phyloP scores from a whole-genome alignment of 2,797 vertebrate genomes.

The Sebastes goodei region DNA sequence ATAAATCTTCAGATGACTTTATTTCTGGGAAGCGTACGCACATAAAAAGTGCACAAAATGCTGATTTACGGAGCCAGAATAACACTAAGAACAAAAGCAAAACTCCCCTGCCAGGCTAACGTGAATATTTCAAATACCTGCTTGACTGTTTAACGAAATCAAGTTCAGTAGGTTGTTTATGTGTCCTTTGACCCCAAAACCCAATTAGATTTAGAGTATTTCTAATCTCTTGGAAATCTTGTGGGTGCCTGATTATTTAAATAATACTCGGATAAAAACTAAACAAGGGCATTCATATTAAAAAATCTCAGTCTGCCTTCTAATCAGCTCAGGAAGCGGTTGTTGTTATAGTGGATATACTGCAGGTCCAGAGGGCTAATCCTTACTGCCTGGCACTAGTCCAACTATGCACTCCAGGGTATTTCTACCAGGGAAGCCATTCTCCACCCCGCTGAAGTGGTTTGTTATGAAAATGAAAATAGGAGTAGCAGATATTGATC shows the following conservation, averaged over 20 bases:
- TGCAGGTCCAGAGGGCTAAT: conserved; percentile 58
- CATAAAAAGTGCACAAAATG: conserved; percentile 11
- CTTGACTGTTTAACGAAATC: conserved; percentile 44
- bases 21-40: conserved; percentile 1
- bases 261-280: conserved; percentile 61
- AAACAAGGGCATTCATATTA: conserved; percentile 73
- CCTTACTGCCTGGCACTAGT: conserved; percentile 63
- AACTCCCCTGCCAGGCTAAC: conserved; percentile 6
- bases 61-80: not conserved
- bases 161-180: conserved; percentile 21
- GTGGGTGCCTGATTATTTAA: conserved; percentile 39
- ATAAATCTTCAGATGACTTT: conserved; percentile 23
- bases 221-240: conserved; percentile 66
- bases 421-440: conserved; percentile 53
- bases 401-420: conserved; percentile 68
- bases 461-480: conserved; percentile 55
- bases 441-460: conserved; percentile 39
- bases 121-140: conserved; percentile 55
- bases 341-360: conserved; percentile 64
- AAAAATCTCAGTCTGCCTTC: conserved; percentile 49
- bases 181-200: conserved; percentile 60
- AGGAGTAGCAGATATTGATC: conserved; percentile 38
- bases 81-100: conserved; percentile 16
- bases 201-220: conserved; percentile 41
- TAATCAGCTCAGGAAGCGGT: conserved; percentile 69